phyloP scores from a whole-genome alignment of 2,113 vertebrate species.

The Semnornis frantzii region DNA sequence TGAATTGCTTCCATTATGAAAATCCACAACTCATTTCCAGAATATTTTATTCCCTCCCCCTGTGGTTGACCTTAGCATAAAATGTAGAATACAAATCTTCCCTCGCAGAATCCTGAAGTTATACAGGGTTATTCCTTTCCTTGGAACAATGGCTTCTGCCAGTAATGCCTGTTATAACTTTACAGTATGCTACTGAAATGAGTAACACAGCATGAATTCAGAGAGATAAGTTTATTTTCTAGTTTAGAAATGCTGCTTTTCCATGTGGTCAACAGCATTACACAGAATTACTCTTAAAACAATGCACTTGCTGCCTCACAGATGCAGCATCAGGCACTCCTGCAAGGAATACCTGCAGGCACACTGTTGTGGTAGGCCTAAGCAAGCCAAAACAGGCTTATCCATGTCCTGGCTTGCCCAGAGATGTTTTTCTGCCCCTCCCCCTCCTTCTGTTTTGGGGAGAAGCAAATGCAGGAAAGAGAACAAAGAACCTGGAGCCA shows the following conservation, averaged over 20 bases:
- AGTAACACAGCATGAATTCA: neutral
- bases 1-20: neutral
- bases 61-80: neutral
- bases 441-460: too few relatives aligned
- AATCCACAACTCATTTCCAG: neutral
- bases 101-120: neutral
- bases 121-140: neutral
- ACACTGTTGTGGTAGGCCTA: too few relatives aligned
- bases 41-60: neutral
- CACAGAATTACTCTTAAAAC: neutral
- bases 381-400: too few relatives aligned
- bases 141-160: neutral
- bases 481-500: too few relatives aligned
- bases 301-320: neutral
- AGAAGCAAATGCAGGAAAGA: too few relatives aligned
- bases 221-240: neutral
- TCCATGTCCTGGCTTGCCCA: too few relatives aligned
- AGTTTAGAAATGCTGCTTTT: neutral
- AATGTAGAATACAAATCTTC: neutral
- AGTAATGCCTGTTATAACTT: neutral
- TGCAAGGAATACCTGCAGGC: accelerated
- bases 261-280: neutral
- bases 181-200: neutral
- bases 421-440: too few relatives aligned
- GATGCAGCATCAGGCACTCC: neutral